These are phyloP conservation scores for Melieria picta DNA, from an alignment of 2,888 invertebrate species.

Conservation along the genomic window DNA sequence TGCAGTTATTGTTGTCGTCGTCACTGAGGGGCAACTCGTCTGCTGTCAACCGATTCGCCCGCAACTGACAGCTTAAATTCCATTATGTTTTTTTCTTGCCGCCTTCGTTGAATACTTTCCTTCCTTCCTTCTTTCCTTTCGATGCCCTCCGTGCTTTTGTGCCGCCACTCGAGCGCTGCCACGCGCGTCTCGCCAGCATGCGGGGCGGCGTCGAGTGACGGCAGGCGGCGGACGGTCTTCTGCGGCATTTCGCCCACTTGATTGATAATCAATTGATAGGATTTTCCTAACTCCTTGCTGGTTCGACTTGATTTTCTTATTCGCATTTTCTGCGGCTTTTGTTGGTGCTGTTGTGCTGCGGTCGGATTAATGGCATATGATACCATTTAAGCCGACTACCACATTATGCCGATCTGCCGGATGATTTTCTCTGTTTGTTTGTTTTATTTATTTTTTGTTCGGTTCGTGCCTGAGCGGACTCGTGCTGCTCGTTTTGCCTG, in stretches of 20 bases:
- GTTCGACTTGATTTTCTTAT: neutral
- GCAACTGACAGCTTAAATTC: conserved; percentile 55
- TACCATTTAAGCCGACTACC: conserved; percentile 51
- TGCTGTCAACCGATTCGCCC: conserved; percentile 37
- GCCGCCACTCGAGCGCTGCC: too few species aligned
- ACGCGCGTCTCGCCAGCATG: too few species aligned
- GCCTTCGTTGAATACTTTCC: neutral
- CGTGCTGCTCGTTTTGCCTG: conserved; percentile 23
- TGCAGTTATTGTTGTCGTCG: neutral
- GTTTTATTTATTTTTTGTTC: neutral
- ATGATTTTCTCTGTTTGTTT: neutral
- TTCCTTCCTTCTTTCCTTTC: neutral
- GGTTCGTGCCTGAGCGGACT: too few species aligned
- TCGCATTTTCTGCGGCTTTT: conserved; percentile 1
- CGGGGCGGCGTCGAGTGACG: too few species aligned
- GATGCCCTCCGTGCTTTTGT: too few species aligned
- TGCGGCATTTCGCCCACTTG: conserved; percentile 46
- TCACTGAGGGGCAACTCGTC: neutral
- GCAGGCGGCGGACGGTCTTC: too few species aligned
- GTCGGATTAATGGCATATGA: conserved; percentile 57
- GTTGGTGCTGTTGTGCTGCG: conserved; percentile 44
- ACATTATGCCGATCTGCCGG: conserved; percentile 15
- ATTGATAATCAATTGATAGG: conserved; percentile 63
- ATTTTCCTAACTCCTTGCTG: conserved; percentile 43
- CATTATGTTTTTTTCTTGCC: conserved; percentile 43